These are phyloP conservation scores for Drosophila maculinotata DNA, from an alignment of 2,888 invertebrate genomes.

Conservation along the genomic window DNA sequence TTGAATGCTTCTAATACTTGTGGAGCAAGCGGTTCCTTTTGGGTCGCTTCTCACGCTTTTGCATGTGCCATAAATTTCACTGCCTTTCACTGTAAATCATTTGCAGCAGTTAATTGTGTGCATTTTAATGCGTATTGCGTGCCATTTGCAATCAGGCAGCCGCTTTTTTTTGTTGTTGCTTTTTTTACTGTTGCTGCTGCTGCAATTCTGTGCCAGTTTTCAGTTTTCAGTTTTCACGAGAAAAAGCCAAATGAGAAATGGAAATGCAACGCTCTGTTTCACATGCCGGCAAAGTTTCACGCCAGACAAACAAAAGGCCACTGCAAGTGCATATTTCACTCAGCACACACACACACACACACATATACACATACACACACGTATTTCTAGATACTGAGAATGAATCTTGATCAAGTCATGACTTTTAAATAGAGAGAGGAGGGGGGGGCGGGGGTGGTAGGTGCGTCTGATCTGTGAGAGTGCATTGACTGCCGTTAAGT, in stretches of 20 bases:
- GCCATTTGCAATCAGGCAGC: constrained; percentile 58
- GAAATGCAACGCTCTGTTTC: constrained; percentile 74
- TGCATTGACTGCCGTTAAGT: constrained; percentile 65
- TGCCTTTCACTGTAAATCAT: constrained; percentile 80
- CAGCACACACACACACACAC: background rate
- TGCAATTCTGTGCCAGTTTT: constrained; percentile 67
- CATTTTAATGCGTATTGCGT: constrained; percentile 78
- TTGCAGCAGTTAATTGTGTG: constrained; percentile 70
- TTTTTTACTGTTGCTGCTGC: constrained; percentile 15
- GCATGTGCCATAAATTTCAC: constrained; percentile 78
- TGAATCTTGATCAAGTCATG: too few species aligned
- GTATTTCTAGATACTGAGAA: constrained; percentile 26
- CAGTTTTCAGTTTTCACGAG: constrained; percentile 45
- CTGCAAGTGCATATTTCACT: constrained; percentile 30
- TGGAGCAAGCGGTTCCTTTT: constrained; percentile 19
- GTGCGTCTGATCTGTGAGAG: constrained; percentile 17
- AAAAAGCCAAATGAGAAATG: constrained; percentile 60
- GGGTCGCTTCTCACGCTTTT: constrained; percentile 68
- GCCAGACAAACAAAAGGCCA: constrained; percentile 33
- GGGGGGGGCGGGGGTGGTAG: background rate
- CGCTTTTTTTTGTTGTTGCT: constrained; percentile 16
- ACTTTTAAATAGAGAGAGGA: constrained; percentile 11
- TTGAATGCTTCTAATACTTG: constrained; percentile 1
- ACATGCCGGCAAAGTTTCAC: constrained; percentile 64
- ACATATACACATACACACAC: too few species aligned